phyloP scores from a whole-genome alignment of 2,113 vertebrate genomes.

The Cinclus mexicanus region DNA sequence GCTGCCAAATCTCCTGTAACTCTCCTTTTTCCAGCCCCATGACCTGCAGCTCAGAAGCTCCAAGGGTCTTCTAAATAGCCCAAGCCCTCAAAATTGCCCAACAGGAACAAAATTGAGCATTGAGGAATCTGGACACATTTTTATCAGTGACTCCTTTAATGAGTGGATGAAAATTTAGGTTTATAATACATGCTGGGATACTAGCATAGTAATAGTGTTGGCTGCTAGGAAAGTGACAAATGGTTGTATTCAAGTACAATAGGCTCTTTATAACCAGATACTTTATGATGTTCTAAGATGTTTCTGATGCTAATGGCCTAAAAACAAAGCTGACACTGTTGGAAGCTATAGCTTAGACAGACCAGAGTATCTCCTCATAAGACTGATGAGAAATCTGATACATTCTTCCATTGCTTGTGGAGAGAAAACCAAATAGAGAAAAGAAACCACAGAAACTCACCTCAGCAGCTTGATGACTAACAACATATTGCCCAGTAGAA shows the following conservation, averaged over 20 bases:
- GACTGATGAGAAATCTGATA: not conserved
- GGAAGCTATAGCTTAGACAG: not conserved
- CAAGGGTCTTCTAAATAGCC: not conserved
- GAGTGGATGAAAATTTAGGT: not conserved
- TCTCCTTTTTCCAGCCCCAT: not conserved
- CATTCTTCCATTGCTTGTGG: constrained; percentile 19
- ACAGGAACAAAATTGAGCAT: not conserved
- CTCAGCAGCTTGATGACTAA: not conserved
- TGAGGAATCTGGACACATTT: not conserved
- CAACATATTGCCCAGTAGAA: not conserved
- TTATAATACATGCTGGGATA: not conserved
- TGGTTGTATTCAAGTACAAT: not conserved
- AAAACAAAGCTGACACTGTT: constrained; percentile 15
- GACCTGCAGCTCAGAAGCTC: not conserved
- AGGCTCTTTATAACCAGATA: not conserved
- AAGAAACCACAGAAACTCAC: constrained; percentile 2
- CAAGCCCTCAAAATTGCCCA: not conserved
- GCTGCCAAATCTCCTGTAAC: not conserved
- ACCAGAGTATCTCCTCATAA: not conserved
- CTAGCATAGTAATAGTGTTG: not conserved
- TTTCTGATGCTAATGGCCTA: not conserved
- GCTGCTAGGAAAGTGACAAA: not conserved
- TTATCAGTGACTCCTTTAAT: not conserved
- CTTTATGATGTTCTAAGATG: constrained; percentile 1
- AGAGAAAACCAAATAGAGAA: constrained; percentile 23